Percentiles rank a stretch among this genome's conserved stretches.
Conservation (phyloP, 1,140 invertebrate species). For the Drosophila aff. region DNA sequence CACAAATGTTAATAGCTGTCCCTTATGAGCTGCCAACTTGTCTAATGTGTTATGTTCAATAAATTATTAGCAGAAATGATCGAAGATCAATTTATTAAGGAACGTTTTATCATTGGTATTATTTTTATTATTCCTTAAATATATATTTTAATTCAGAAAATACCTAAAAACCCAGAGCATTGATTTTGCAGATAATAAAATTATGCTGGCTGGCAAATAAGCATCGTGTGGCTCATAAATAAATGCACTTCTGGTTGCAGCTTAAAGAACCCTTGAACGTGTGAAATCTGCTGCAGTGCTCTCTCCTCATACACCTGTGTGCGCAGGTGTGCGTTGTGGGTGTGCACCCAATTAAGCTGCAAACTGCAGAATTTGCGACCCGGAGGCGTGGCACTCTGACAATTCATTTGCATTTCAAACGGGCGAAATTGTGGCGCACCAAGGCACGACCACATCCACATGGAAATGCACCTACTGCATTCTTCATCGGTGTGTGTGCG, state of each 20-base stretch:
- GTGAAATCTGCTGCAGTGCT: slow-evolving; percentile 39
- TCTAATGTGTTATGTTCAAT: background rate
- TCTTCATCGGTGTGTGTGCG: slow-evolving; percentile 18
- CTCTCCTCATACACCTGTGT: background rate
- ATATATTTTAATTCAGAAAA: background rate
- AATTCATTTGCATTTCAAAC: slow-evolving; percentile 79
- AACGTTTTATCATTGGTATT: too few relatives aligned
- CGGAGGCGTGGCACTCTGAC: slow-evolving; percentile 58
- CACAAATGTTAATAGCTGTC: background rate
- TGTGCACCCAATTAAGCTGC: slow-evolving; percentile 74
- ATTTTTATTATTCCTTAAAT: background rate
- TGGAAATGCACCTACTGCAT: background rate
- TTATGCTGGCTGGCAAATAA: slow-evolving; percentile 33
- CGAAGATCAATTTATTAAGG: accelerated
- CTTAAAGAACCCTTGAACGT: slow-evolving; percentile 42
- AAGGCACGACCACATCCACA: slow-evolving; percentile 13
- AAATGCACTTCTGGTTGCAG: slow-evolving; percentile 12
- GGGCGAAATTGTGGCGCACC: slow-evolving; percentile 58
- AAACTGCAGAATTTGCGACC: slow-evolving; percentile 55
- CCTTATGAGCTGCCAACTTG: background rate
- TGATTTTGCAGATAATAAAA: slow-evolving; percentile 1
- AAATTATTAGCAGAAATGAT: background rate
- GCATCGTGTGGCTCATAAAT: slow-evolving; percentile 38
- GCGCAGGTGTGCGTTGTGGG: slow-evolving; percentile 30
- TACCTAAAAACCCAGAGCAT: background rate